Evolutionary conservation across 2,113 vertebrate genomes (phyloP).

Genomic region (Nibea coibor): DNA sequence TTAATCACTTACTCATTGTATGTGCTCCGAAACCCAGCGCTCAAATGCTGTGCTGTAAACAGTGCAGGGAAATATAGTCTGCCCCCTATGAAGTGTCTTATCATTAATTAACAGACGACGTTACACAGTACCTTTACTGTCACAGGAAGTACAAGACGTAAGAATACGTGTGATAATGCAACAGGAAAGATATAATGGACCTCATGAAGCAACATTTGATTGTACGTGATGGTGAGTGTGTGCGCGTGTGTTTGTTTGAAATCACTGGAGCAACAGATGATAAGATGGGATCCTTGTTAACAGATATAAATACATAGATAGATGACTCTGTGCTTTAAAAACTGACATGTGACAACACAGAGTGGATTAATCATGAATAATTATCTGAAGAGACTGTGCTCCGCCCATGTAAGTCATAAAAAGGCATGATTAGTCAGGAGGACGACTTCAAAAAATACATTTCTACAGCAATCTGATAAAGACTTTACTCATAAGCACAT

Average conservation of each 20-base stretch:
- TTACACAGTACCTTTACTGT: constrained; percentile 16
- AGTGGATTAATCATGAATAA: constrained; percentile 7
- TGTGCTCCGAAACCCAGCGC: constrained; percentile 52
- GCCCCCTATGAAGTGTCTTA: constrained; percentile 60
- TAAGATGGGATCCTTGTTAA: not conserved
- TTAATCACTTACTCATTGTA: constrained; percentile 83
- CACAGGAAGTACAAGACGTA: constrained; percentile 12
- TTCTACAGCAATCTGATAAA: not conserved
- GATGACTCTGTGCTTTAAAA: not conserved
- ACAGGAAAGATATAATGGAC: constrained; percentile 1
- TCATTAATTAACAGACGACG: constrained; percentile 80
- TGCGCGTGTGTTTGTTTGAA: not conserved
- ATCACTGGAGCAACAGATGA: not conserved
- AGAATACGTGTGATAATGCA: constrained; percentile 12
- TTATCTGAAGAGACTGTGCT: not conserved
- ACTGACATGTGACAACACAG: not conserved
- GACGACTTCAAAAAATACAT: not conserved
- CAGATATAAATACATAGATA: not conserved
- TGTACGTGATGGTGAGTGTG: not conserved
- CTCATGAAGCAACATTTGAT: constrained; percentile 17
- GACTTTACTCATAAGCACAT: not conserved
- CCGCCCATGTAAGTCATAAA: constrained; percentile 6
- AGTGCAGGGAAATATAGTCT: constrained; percentile 59
- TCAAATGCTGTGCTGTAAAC: constrained; percentile 56
- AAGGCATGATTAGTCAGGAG: not conserved